phyloP scores from a whole-genome alignment of 1,140 invertebrate species.

The Vanessa tameamea region DNA sequence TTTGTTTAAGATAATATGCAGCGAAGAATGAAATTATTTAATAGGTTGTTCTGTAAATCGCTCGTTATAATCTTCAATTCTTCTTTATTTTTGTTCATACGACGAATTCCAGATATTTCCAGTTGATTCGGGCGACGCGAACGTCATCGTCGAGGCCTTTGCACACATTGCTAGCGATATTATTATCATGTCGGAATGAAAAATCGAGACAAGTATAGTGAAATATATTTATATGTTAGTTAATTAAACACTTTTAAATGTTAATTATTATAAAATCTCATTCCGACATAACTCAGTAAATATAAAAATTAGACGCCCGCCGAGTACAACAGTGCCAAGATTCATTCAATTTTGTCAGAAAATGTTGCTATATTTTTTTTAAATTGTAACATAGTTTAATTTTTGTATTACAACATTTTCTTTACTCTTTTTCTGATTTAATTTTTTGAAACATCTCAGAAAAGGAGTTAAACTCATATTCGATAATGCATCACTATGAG shows the following conservation, averaged over 20 bases:
- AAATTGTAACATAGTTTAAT: neutral
- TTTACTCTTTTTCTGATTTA: neutral
- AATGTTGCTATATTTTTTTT: constrained; percentile 17
- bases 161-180: constrained; percentile 75
- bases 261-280: constrained; percentile 36
- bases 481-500: neutral
- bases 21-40: neutral
- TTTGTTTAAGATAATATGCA: neutral
- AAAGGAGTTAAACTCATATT: neutral
- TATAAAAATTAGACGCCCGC: constrained; percentile 62
- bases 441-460: neutral
- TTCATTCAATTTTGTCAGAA: constrained; percentile 14
- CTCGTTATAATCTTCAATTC: constrained; percentile 15
- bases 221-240: neutral
- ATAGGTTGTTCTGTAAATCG: constrained; percentile 11
- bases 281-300: constrained; percentile 59
- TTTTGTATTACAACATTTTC: neutral
- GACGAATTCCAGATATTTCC: constrained; percentile 46
- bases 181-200: constrained; percentile 59
- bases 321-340: constrained; percentile 61
- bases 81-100: constrained; percentile 5
- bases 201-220: neutral
- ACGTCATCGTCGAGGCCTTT: constrained; percentile 58
- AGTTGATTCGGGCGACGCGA: constrained; percentile 67
- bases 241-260: neutral